phyloP scores from a whole-genome alignment of 2,113 vertebrate genomes.

The Chascanopsetta lugubris region DNA sequence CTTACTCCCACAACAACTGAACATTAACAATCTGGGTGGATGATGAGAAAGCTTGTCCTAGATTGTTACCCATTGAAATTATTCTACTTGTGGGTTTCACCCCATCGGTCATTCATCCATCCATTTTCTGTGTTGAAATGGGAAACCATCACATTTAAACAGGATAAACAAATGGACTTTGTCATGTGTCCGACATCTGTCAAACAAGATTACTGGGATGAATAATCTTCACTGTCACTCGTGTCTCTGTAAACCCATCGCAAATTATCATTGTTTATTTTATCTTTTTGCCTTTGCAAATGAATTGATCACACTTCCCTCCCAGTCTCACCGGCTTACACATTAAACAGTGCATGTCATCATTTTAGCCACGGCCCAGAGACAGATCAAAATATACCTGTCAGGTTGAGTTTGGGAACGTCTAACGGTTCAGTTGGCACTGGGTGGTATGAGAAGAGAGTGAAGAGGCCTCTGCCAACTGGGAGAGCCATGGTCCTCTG shows the following conservation, averaged over 20 bases:
- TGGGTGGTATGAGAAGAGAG: slow-evolving; percentile 95
- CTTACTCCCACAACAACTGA: too few relatives aligned
- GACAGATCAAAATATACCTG: slow-evolving; percentile 78
- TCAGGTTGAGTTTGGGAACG: slow-evolving; percentile 95
- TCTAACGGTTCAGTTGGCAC: slow-evolving; percentile 94
- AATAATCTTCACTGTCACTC: neutral
- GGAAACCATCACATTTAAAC: neutral
- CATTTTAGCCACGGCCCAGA: neutral
- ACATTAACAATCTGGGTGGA: too few relatives aligned
- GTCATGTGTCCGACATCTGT: too few relatives aligned
- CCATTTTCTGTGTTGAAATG: neutral
- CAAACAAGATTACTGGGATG: too few relatives aligned
- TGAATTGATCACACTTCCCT: too few relatives aligned
- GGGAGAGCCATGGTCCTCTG: slow-evolving; percentile 97
- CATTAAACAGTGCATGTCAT: neutral
- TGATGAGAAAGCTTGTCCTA: too few relatives aligned
- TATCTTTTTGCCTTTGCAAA: too few relatives aligned
- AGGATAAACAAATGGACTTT: too few relatives aligned
- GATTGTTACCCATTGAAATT: neutral
- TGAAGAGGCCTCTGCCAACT: slow-evolving; percentile 96
- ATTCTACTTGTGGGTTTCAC: neutral
- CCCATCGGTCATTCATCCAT: neutral
- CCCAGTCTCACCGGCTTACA: too few relatives aligned
- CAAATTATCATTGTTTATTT: too few relatives aligned
- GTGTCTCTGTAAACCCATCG: too few relatives aligned